Base-by-base conservation (phyloP, 2,113 vertebrate genomes). In the Ptilonorhynchus violaceus region DNA sequence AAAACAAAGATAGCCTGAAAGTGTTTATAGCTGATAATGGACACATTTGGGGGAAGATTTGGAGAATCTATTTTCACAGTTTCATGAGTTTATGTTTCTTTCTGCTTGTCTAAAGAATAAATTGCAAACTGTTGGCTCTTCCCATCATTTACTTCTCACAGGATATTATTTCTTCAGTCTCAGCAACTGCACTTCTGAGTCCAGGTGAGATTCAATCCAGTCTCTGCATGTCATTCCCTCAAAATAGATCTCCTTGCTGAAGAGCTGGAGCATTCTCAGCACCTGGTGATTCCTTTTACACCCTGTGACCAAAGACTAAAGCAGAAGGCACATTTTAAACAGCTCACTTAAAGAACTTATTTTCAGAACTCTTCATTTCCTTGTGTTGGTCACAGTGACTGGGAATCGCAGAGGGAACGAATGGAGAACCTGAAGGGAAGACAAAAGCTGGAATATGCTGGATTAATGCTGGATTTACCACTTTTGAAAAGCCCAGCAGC, bases 341-440 rank as follows among this genome's bases (percentile, higher is more conserved):
- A 47, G 35, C 28, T 66, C 21, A 39, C 17, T 53, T 33, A 6
- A 23, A 78, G 35, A 5, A 13, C 31, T 74, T 9, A 3, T 33
- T 78, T 67, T 47, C 55, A 37, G 15, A 41, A 17, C 6, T 24
- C 31, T 63, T 20, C 4, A 1, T 46, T 70, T 64, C 44, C 24
- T 37, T 47, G 4, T 5, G 15, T 60, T 44, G 7, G 37, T 64
- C 50, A 37, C 68, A 37, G 14, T 3, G 24, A 25, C 22, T 28
- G 49, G n/a, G 30, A 76, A 50, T 77, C 0, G 1, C 25, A 39
- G 79, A 85, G 28, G 8, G 30, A 25, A 7, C 0, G 0, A 37
- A 33, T 13, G 42, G 23, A 75, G 63, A 63, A 11, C 7, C 2
- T 3, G 21, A 53, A 81, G 58, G 47, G 35, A 53, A 67, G 33